phyloP scores from a whole-genome alignment of 2,113 vertebrate species.

The Regulus satrapa region DNA sequence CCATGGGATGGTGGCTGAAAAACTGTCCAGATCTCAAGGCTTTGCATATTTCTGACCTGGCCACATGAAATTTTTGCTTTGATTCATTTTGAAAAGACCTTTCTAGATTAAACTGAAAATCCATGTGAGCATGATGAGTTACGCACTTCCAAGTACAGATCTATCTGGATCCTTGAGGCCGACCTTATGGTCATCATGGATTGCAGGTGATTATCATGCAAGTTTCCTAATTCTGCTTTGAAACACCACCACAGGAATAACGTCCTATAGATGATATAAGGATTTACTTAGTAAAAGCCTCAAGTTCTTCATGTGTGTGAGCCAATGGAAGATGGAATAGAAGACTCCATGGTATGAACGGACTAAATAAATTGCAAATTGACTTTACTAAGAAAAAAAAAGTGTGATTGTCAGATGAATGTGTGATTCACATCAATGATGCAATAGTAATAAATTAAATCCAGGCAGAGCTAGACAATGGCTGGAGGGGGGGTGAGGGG shows the following conservation, averaged over 20 bases:
- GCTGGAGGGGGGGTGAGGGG: background rate
- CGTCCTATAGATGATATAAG: constrained; percentile 13
- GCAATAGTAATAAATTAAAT: background rate
- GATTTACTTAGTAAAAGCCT: constrained; percentile 29
- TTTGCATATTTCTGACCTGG: background rate
- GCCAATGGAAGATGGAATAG: background rate
- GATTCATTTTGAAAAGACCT: background rate
- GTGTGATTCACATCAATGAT: background rate
- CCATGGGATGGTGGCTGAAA: background rate
- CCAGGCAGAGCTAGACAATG: background rate
- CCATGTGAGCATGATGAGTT: background rate
- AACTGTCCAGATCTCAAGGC: background rate
- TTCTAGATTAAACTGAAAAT: constrained; percentile 3
- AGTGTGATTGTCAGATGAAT: background rate
- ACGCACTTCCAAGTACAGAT: background rate
- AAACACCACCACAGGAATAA: constrained; percentile 13
- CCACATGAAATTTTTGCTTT: background rate
- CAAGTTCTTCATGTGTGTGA: background rate
- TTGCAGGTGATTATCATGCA: constrained; percentile 54
- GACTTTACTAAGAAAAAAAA: background rate
- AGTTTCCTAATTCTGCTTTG: constrained; percentile 50
- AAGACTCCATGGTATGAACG: background rate
- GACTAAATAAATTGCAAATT: background rate
- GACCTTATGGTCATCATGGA: background rate
- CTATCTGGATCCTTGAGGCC: constrained; percentile 35